Percentiles rank a stretch among this genome's conserved stretches.
phyloP scores from a whole-genome alignment of 2,888 invertebrate genomes.

The Blera fallax region DNA sequence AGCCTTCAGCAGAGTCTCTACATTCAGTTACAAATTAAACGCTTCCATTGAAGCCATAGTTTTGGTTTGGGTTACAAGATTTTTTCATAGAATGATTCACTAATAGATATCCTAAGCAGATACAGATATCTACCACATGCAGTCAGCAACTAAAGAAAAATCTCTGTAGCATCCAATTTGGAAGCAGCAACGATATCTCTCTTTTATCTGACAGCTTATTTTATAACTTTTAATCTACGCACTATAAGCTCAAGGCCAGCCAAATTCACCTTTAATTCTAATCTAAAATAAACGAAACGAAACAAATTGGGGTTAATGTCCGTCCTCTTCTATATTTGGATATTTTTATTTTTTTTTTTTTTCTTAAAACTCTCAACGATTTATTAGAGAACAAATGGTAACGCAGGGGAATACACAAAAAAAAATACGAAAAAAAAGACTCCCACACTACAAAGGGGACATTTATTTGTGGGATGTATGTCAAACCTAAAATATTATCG shows the following conservation, averaged over 20 bases:
- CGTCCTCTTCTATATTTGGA: conserved; percentile 13
- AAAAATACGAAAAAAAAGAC: background rate
- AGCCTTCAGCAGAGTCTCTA: too few species aligned
- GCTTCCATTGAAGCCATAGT: too few species aligned
- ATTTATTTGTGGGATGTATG: background rate
- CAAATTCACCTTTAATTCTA: background rate
- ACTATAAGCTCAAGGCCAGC: background rate
- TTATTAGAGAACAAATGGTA: conserved; percentile 4
- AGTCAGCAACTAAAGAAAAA: too few species aligned
- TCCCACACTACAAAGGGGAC: background rate
- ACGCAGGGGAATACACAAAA: background rate
- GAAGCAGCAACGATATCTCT: too few species aligned
- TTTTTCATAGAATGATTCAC: too few species aligned
- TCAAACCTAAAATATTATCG: background rate
- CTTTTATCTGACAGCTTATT: too few species aligned
- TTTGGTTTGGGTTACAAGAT: too few species aligned
- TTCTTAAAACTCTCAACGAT: background rate
- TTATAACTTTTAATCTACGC: background rate
- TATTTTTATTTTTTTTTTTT: too few species aligned
- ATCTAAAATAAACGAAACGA: background rate
- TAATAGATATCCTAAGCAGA: too few species aligned
- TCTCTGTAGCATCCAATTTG: too few species aligned
- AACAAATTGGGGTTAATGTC: background rate
- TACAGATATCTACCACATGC: too few species aligned
- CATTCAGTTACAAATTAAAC: too few species aligned